Evolutionary conservation across 1,140 invertebrate genomes (phyloP).

Genomic region (Papilio dardanus): DNA sequence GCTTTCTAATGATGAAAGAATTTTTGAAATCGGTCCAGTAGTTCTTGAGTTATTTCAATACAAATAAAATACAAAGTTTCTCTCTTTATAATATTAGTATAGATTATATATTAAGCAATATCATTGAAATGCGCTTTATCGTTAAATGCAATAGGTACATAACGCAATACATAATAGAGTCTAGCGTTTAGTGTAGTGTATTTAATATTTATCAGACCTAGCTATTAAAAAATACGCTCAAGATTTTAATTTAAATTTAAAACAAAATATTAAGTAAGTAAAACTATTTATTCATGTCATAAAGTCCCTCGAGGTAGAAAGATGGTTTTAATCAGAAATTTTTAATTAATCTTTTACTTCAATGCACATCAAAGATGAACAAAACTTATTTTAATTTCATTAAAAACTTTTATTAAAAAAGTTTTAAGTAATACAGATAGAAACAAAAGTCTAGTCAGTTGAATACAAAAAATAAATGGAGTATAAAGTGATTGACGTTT

Average conservation of each 20-base stretch:
- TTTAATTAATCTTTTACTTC: not conserved
- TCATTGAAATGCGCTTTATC: not conserved
- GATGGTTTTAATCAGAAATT: not conserved
- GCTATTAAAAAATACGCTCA: not conserved
- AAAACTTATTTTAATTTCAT: not conserved
- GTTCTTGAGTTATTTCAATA: too few relatives aligned
- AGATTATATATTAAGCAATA: not conserved
- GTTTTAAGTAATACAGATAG: not conserved
- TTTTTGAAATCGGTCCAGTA: too few relatives aligned
- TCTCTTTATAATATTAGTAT: too few relatives aligned
- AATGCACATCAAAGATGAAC: not conserved
- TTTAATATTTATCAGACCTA: not conserved
- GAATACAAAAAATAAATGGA: not conserved
- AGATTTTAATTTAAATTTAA: too few relatives aligned
- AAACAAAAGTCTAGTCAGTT: not conserved
- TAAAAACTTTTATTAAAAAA: not conserved
- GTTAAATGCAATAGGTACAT: not conserved
- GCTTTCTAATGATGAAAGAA: too few relatives aligned
- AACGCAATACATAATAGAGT: not conserved
- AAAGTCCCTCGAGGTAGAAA: not conserved
- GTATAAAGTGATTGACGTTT: not conserved
- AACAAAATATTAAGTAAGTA: too few relatives aligned
- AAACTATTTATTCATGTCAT: too few relatives aligned
- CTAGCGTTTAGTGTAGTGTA: not conserved
- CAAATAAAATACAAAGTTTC: too few relatives aligned